Evolutionary conservation across 2,797 vertebrate genomes (phyloP), one percentile per base, ranked within the genome.

Genomic region (Malurus splendens): DNA sequence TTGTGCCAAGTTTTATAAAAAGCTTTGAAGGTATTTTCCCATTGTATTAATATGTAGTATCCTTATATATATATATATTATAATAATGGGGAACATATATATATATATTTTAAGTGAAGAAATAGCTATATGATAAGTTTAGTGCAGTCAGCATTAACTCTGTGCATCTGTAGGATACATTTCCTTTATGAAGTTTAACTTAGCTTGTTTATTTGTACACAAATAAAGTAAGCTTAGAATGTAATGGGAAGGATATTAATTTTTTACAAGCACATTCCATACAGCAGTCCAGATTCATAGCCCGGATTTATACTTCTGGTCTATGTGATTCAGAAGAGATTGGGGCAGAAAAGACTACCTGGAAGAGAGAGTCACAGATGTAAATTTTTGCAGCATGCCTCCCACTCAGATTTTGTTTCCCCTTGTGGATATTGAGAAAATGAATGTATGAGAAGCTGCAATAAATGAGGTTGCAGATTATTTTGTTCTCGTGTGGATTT

Each of bases 1-100:
- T 47, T 84, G 84, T 56, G 22, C 55, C 77, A 82, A 67, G 79
- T 94, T 96, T 95, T 95, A 82, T 92, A 96, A 94, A 85, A 83
- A 86, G 83, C 79, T 72, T 91, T 51, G 89, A 90, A 75, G 62
- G 80, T 89, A 96, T 93, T 96, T 96, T 92, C 70, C 74, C 89
- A 76, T 93, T 95, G 80, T 82, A 86, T 91, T 96, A 94, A 66
- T 92, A 94, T 83, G 87, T 86, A 83, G 60, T 72, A 67, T 92
- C 89, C 89, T 70, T 94, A 65, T 90, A 89, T 36, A 32, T 71
- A 91, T 19, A 45, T 23, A n/a, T 8, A 72, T 20, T 38, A 51
- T 33, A 44, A 38, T 55, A 20, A 14, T 14, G 27, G 6, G 19
- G 7, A 15, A 14, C 36, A 36, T 41, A 24, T 19, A 38, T 33